These are phyloP conservation scores for Bubo bubo DNA, from an alignment of 2,113 vertebrate genomes.

Conservation along the genomic window DNA sequence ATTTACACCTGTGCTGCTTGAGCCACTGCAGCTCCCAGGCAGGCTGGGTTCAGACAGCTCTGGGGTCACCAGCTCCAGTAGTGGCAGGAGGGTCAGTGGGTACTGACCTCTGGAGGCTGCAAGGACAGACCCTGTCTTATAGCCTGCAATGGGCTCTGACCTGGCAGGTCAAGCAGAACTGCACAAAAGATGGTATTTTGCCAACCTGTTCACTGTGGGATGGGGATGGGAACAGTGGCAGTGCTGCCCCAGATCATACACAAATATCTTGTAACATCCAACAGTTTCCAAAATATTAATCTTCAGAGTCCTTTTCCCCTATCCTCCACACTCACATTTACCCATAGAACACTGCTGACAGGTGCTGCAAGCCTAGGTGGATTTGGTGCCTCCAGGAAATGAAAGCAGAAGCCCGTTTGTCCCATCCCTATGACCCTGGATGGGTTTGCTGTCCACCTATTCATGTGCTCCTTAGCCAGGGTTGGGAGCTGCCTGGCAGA, in stretches of 20 bases:
- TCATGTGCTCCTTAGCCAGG: neutral
- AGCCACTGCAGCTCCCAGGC: accelerated
- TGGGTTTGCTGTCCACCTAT: neutral
- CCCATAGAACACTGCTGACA: neutral
- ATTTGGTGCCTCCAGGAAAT: neutral
- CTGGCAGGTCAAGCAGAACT: accelerated
- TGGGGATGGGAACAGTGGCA: neutral
- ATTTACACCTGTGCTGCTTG: neutral
- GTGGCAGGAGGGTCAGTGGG: neutral
- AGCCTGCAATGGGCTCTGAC: neutral
- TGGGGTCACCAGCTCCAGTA: accelerated
- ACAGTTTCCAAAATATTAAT: neutral
- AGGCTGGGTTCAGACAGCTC: neutral
- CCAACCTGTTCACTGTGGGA: neutral
- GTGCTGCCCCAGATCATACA: neutral
- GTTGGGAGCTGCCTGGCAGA: neutral
- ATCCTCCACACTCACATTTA: neutral
- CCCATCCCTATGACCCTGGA: neutral
- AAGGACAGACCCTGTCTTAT: accelerated
- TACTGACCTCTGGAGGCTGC: accelerated
- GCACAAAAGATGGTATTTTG: neutral
- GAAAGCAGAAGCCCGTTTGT: neutral
- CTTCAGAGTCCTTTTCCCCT: neutral
- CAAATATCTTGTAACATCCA: neutral
- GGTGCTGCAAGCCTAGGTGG: neutral